Percentiles rank a stretch among this genome's conserved stretches.
These are phyloP conservation scores for Macrobrachium nipponense DNA, from an alignment of 1,140 invertebrate genomes.

Conservation along the genomic window DNA sequence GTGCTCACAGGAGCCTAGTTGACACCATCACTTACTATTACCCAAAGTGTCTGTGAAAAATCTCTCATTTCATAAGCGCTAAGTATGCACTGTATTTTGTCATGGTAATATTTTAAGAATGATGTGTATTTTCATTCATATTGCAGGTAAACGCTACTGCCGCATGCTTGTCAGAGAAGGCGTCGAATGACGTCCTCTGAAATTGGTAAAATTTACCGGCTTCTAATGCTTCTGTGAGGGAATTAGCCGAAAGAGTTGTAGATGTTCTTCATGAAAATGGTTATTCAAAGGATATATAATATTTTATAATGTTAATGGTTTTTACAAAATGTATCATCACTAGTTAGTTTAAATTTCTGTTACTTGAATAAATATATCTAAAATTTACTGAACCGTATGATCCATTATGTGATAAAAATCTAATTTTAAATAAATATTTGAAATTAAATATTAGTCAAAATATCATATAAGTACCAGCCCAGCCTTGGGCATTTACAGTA, in stretches of 20 bases:
- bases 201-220: conserved; percentile 65
- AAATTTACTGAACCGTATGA: too few relatives aligned
- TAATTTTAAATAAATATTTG: too few relatives aligned
- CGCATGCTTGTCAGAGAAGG: conserved; percentile 78
- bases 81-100: conserved; percentile 18
- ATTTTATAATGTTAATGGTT: background rate
- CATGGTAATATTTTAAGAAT: background rate
- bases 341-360: too few relatives aligned
- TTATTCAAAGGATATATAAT: conserved; percentile 41
- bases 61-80: too few relatives aligned
- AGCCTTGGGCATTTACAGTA: too few relatives aligned
- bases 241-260: conserved; percentile 45
- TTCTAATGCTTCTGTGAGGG: conserved; percentile 42
- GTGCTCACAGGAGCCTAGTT: background rate
- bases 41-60: too few relatives aligned
- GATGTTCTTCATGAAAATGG: conserved; percentile 47
- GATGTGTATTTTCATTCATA: background rate
- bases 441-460: too few relatives aligned
- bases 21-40: too few relatives aligned
- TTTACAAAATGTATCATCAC: too few relatives aligned
- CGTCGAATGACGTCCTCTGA: conserved; percentile 73
- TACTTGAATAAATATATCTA: too few relatives aligned
- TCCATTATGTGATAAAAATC: too few relatives aligned
- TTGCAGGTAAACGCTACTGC: conserved; percentile 79
- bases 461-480: too few relatives aligned